A percentile compares a stretch with the other conserved stretches of the same genome.
Conservation (phyloP, 2,888 invertebrate species). For the Morpho deidamia region DNA sequence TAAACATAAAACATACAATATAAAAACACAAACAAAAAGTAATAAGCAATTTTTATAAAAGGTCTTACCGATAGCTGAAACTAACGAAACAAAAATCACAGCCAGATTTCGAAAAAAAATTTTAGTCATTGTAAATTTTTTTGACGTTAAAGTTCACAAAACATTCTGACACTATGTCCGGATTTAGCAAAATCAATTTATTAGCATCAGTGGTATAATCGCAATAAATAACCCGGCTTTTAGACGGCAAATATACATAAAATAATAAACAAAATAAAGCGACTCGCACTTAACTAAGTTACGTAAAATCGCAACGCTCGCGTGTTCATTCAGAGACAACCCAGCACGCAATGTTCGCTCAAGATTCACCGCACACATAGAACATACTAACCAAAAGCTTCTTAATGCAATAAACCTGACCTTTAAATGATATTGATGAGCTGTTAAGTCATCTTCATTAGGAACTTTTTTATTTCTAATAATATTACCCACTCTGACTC, state of each 20-base stretch:
- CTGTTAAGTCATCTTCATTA: background rate
- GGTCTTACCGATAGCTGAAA: slow-evolving; percentile 52
- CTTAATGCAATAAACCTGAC: slow-evolving; percentile 34
- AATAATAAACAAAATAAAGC: slow-evolving; percentile 5
- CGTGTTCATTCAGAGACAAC: slow-evolving; percentile 61
- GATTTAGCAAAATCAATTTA: slow-evolving; percentile 32
- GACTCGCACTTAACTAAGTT: slow-evolving; percentile 27
- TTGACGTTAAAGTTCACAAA: slow-evolving; percentile 27
- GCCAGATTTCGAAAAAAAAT: slow-evolving; percentile 40
- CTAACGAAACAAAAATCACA: slow-evolving; percentile 42
- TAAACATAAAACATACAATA: too few species aligned
- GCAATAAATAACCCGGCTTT: slow-evolving; percentile 30
- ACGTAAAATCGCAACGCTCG: slow-evolving; percentile 41
- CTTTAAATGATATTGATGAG: slow-evolving; percentile 36
- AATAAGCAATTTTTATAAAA: background rate
- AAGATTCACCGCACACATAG: slow-evolving; percentile 28
- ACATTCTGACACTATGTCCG: slow-evolving; percentile 35
- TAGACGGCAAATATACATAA: slow-evolving; percentile 33
- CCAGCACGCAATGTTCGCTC: slow-evolving; percentile 59
- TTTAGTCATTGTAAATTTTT: slow-evolving; percentile 43
- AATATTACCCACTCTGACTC: too few species aligned
- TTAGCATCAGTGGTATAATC: slow-evolving; percentile 30
- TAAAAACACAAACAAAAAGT: background rate
- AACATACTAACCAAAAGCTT: slow-evolving; percentile 28
- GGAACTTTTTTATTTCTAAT: too few species aligned